Conservation (phyloP, 2,797 vertebrate genomes). For the Mionectes olivaceus region DNA sequence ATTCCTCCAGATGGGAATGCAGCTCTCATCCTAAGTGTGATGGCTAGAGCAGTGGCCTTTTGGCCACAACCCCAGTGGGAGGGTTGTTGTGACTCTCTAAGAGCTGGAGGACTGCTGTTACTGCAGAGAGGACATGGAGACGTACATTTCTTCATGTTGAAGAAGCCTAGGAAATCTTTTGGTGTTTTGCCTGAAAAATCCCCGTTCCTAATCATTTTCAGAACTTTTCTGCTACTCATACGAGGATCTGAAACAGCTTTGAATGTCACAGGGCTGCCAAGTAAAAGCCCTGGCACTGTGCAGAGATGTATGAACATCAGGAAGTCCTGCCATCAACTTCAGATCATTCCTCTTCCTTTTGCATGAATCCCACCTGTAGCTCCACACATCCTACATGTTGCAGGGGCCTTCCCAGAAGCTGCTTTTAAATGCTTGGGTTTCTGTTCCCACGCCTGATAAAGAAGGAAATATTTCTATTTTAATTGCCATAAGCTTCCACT, state of each 20-base stretch:
- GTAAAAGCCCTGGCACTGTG: not conserved
- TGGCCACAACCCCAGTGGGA: no score
- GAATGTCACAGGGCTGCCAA: not conserved
- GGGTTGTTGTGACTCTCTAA: not conserved
- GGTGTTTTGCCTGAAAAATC: not conserved
- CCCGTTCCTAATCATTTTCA: not conserved
- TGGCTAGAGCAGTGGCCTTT: not conserved
- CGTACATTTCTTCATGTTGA: not conserved
- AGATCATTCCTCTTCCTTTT: not conserved
- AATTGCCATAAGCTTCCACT: not conserved
- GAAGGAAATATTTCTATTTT: not conserved
- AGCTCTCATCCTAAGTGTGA: not conserved
- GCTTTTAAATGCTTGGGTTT: not conserved
- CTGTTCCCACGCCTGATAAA: not conserved
- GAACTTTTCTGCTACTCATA: not conserved
- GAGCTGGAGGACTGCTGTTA: not conserved
- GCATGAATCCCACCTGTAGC: not conserved
- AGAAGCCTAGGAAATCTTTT: not conserved
- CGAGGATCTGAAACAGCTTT: not conserved
- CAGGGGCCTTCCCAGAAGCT: not conserved
- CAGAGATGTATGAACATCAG: fast-evolving
- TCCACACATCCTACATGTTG: not conserved
- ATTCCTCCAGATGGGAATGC: not conserved
- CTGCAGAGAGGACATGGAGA: not conserved
- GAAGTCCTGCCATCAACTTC: not conserved